Conservation (phyloP, 2,797 vertebrate species). For the Molossus molossus region DNA sequence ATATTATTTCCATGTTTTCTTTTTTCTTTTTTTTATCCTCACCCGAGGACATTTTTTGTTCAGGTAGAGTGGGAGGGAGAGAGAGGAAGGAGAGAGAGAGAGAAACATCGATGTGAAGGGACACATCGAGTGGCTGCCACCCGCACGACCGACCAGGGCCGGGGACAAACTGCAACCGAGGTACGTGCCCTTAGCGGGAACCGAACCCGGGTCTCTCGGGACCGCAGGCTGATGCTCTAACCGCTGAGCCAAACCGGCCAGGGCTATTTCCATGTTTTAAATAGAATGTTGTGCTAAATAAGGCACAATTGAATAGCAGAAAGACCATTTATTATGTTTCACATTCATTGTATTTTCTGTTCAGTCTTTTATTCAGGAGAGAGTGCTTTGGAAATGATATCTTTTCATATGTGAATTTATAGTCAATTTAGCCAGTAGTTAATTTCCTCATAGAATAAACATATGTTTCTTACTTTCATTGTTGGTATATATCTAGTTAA, state of each 20-base stretch:
- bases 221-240: too few relatives aligned
- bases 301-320: background rate
- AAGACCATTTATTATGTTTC: background rate
- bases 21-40: too few relatives aligned
- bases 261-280: background rate
- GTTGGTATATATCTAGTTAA: background rate
- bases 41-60: too few relatives aligned
- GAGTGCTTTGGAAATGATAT: background rate
- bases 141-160: too few relatives aligned
- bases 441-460: slow-evolving; percentile 40
- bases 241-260: too few relatives aligned
- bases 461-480: slow-evolving; percentile 17
- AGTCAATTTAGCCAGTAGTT: slow-evolving; percentile 15
- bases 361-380: slow-evolving; percentile 9
- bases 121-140: too few relatives aligned
- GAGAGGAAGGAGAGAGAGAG: too few relatives aligned
- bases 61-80: too few relatives aligned
- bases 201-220: too few relatives aligned
- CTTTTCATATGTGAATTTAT: slow-evolving; percentile 29
- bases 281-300: slow-evolving; percentile 12
- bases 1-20: background rate
- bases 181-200: too few relatives aligned
- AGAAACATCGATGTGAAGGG: too few relatives aligned
- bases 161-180: too few relatives aligned
- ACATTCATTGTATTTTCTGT: slow-evolving; percentile 14